Evolutionary conservation across 2,888 invertebrate genomes (phyloP), one percentile per base, ranked within the genome.

Genomic region (Congeria kusceri): DNA sequence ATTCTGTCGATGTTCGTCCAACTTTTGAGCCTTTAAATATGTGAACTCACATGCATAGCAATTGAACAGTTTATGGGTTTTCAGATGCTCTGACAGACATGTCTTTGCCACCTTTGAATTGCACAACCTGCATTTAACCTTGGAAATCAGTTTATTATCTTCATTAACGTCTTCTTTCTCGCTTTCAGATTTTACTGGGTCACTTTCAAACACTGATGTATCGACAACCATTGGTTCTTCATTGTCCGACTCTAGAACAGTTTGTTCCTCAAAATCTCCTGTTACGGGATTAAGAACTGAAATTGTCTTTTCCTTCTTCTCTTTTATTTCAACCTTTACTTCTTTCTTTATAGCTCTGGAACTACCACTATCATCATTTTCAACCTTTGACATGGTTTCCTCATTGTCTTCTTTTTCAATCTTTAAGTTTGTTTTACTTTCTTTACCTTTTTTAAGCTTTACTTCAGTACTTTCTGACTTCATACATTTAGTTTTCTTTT

Each of bases 271-370:
- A 59, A 81, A 70, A 53, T 72, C 61, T 13, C 81, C 81, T 32
- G 81, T 80, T 57, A 64, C 76, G 11, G 80, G 76, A 66, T 80
- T 80, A 11, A 80, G 71, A 29, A 80, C 70, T 56, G 76, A 76
- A 27, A 46, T 71, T 20, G 61, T 29, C 23, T 20, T 29, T 23
- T 29, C 47, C 18, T 20, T 65, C 47, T 58, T 57, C 23, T 32
- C 27, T 44, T 56, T 62, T 53, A 53, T 20, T 53, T 53, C 20
- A 53, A 25, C 9, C 53, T 61, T 61, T 57, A 32, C 25, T 57
- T 28, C n/a, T 49, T 18, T 25, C 11, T 23, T 28, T 13, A 27
- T 27, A 28, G 27, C 29, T 23, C n/a, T 32, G 3, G 18, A 18
- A 39, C 20, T 7, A 25, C 3, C 57, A n/a, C 56, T 58, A 61